Evolutionary conservation across 2,888 invertebrate species (phyloP).

Genomic region (Hyles lineata): DNA sequence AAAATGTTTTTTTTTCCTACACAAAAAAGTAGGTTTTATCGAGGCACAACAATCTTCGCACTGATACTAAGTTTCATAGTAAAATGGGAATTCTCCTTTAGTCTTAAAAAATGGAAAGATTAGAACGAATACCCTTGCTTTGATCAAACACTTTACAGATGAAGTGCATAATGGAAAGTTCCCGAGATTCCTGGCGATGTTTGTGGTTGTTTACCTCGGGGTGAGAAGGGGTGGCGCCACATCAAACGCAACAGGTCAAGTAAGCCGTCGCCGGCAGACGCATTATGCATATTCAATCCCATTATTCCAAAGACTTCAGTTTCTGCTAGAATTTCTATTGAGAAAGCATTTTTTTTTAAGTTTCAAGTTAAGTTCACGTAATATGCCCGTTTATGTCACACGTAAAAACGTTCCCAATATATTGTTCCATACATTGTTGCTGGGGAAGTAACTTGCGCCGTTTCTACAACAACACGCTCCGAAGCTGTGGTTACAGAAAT

Average conservation of each 20-base stretch:
- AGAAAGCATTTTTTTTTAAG: background rate
- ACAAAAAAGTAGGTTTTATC: no score
- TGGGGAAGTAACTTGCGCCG: no score
- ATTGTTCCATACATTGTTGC: no score
- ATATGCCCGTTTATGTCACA: background rate
- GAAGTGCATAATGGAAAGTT: background rate
- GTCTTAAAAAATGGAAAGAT: no score
- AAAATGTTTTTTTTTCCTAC: no score
- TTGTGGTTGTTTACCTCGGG: background rate
- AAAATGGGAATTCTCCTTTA: no score
- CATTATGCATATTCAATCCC: constrained; percentile 18
- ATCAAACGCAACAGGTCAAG: constrained; percentile 31
- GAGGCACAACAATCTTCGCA: no score
- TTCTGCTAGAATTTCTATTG: background rate
- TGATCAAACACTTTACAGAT: background rate
- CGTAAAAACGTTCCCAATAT: no score
- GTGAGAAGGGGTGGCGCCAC: constrained; percentile 24
- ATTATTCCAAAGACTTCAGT: background rate
- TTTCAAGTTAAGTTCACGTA: background rate
- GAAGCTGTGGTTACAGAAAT: no score
- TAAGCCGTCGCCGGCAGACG: background rate
- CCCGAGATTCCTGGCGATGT: background rate
- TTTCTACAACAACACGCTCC: no score
- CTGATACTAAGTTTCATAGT: no score
- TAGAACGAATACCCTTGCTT: background rate